A percentile compares a stretch with the other conserved stretches of the same genome.
Evolutionary conservation across 2,888 invertebrate species (phyloP).

Genomic region (Scaptomyza cyrtandrae): DNA sequence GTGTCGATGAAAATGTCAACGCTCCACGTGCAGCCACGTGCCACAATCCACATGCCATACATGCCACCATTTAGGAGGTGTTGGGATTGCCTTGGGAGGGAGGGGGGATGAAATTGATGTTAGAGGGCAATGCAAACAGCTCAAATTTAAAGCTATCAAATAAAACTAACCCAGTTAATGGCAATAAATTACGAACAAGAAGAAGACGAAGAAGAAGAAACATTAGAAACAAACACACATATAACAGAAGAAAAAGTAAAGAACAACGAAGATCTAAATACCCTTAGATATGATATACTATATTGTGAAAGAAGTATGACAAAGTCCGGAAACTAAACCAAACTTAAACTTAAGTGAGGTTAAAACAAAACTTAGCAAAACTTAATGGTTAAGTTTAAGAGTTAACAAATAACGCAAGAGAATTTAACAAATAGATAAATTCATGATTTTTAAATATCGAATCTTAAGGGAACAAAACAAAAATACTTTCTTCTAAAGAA

Average conservation of each 20-base stretch:
- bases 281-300: neutral
- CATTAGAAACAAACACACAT: too few relatives aligned
- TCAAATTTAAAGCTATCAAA: constrained; percentile 28
- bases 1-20: constrained; percentile 66
- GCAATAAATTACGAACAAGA: constrained; percentile 15
- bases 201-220: neutral
- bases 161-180: constrained; percentile 67
- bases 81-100: neutral
- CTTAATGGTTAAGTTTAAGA: too few relatives aligned
- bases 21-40: constrained; percentile 47
- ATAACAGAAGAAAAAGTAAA: neutral
- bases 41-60: constrained; percentile 39
- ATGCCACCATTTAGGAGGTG: neutral
- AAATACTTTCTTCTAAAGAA: too few relatives aligned
- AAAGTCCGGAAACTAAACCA: too few relatives aligned
- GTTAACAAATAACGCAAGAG: too few relatives aligned
- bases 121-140: constrained; percentile 25
- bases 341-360: too few relatives aligned
- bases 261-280: neutral
- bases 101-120: neutral
- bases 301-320: neutral
- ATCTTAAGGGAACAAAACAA: too few relatives aligned
- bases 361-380: too few relatives aligned
- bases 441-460: too few relatives aligned
- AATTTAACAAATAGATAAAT: too few relatives aligned